Base-by-base conservation (phyloP, 92 coral and sea anemone genomes). In the Heteractis magnifica region DNA sequence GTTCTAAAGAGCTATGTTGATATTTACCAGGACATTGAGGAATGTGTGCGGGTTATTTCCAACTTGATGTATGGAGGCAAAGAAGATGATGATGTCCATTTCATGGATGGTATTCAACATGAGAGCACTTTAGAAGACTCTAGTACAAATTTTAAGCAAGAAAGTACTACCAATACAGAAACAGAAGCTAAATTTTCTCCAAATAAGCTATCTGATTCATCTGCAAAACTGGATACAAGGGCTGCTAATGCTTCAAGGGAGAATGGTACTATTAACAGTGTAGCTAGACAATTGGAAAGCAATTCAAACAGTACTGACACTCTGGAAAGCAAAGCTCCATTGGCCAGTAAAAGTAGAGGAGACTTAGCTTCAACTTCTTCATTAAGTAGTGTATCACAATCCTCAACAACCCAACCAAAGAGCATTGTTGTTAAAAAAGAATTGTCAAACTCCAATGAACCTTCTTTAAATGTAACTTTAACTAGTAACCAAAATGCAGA, bases 41-140 rank as follows among this genome's bases (percentile, higher is more conserved):
- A 88, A 71, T 85, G 88, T 56, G 56, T 81, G 64, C 68, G 85
- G 59, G 26, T 83, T 60, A 68, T 88, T 49, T 65, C 83, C 6
- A 79, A 72, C 81, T 52, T 88, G 19, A 65, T 91, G 53, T 59
- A 81, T 18, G 91, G 87, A 41, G 76, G 19, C 4, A 77, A 81
- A 13, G 79, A 81, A 41, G 79, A 60, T 48, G 18, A 15, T 18
- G 83, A 65, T 80, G 10, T 68, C 23, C 4, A 21, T 68, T 10
- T 68, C 6, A 21, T 5, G 20, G 73, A 68, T 6, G 49, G 23
- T 68, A 10, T 21, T 0, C 20, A 21, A 11, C 44, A 21, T 68
- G 23, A 23, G 6, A 65, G 10, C 10, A 48, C 73, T 7, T 20
- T 26, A 7, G 73, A 21, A 26, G 23, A 4, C 49, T 20, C 49